Evolutionary conservation across 2,113 vertebrate genomes (phyloP).

Genomic region (Carassius auratus): DNA sequence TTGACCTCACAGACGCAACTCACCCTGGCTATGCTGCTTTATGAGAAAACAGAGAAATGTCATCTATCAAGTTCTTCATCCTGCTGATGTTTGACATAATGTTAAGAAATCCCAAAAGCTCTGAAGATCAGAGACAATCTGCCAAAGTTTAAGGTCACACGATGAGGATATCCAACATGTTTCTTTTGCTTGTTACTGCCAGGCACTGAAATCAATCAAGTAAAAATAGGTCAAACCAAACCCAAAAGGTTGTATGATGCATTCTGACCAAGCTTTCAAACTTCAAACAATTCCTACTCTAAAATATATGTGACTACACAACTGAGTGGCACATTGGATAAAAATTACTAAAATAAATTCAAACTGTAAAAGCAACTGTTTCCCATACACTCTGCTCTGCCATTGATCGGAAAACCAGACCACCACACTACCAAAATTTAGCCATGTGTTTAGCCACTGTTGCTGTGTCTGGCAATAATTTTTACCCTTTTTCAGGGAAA

Average conservation of each 20-base stretch:
- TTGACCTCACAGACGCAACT: constrained; percentile 5
- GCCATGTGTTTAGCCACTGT: background rate
- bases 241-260: constrained; percentile 17
- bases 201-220: constrained; percentile 22
- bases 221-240: constrained; percentile 37
- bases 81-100: background rate
- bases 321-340: background rate
- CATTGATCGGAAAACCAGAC: background rate
- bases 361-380: background rate
- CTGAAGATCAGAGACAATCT: constrained; percentile 25
- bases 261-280: constrained; percentile 2
- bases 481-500: background rate
- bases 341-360: background rate
- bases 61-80: background rate
- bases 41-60: constrained; percentile 13
- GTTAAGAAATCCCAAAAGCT: constrained; percentile 5
- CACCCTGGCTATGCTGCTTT: constrained; percentile 20
- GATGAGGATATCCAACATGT: constrained; percentile 39
- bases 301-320: constrained; percentile 12
- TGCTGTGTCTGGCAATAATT: background rate
- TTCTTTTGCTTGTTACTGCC: constrained; percentile 35
- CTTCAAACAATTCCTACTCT: background rate
- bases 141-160: constrained; percentile 40
- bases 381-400: background rate
- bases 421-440: background rate